Evolutionary conservation across 2,113 vertebrate genomes (phyloP).

Genomic region (Felis catus): F.catus_Fca126_mat1.0 CM031413.1:64978001-64978500

Average conservation of each 20-base stretch:
- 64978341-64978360: neutral
- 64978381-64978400: neutral
- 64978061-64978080: neutral
- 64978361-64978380: fast-evolving
- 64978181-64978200: neutral
- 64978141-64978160: neutral
- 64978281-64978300: neutral
- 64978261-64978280: neutral
- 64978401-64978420: neutral
- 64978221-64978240: neutral
- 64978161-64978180: neutral
- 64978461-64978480: too few species aligned
- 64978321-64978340: neutral
- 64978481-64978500: neutral
- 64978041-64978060: neutral
- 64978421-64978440: neutral
- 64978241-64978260: neutral
- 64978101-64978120: neutral
- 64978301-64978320: neutral
- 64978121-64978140: neutral
- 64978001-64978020: neutral
- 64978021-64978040: neutral
- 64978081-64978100: too few species aligned
- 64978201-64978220: neutral
- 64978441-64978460: neutral